These are phyloP conservation scores for Sarcophaga variegata DNA, from an alignment of 2,888 invertebrate genomes.

Conservation along the genomic window DNA sequence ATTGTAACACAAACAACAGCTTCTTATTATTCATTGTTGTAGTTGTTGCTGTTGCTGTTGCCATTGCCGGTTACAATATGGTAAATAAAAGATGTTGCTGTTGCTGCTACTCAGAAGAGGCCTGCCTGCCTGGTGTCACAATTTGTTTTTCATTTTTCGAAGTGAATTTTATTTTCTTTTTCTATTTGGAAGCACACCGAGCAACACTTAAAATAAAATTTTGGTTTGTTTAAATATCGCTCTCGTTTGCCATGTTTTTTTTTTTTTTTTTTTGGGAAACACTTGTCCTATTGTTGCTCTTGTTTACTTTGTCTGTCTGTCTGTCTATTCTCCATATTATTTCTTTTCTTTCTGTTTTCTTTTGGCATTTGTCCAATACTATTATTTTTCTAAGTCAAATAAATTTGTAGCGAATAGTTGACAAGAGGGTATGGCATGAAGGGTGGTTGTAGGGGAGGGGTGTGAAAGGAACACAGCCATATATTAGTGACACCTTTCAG, in stretches of 20 bases:
- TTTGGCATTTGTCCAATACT: conserved; percentile 54
- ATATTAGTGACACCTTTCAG: conserved; percentile 45
- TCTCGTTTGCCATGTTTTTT: neutral
- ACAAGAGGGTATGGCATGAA: neutral
- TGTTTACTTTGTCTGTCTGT: conserved; percentile 16
- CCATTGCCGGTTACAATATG: conserved; percentile 29
- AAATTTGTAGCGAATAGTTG: neutral
- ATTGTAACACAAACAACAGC: conserved; percentile 26
- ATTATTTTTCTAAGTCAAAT: conserved; percentile 25
- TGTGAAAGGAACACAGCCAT: neutral
- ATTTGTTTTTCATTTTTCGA: neutral
- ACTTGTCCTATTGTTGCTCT: conserved; percentile 19
- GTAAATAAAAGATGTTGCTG: conserved; percentile 2
- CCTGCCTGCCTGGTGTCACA: conserved; percentile 11
- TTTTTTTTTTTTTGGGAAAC: neutral
- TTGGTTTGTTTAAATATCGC: neutral
- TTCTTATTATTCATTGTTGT: neutral
- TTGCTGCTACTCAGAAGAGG: conserved; percentile 12
- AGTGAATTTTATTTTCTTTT: neutral
- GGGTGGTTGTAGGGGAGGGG: neutral
- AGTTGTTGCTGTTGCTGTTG: neutral
- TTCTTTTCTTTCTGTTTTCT: neutral
- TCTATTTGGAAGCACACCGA: neutral
- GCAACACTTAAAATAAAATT: neutral
- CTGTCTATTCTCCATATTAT: no score